Percentiles rank a stretch among this genome's conserved stretches.
phyloP scores from a whole-genome alignment of 2,797 vertebrate genomes.

The Kryptopterus vitreolus region DNA sequence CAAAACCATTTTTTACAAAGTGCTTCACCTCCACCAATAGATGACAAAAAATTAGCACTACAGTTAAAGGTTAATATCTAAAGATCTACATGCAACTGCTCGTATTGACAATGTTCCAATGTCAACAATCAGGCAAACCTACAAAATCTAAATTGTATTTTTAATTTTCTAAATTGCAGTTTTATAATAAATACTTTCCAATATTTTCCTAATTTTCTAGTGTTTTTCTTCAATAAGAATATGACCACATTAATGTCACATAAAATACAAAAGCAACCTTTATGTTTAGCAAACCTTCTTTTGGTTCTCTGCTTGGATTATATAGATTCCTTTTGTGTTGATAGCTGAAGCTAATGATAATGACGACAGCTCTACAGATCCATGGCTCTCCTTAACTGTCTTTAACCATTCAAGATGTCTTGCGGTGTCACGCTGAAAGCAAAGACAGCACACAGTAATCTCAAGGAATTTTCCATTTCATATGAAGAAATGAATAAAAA shows the following conservation, averaged over 20 bases:
- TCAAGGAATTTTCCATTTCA: background rate
- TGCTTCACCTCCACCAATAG: background rate
- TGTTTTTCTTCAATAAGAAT: background rate
- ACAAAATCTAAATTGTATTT: background rate
- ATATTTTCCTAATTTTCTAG: too few species aligned
- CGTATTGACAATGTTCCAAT: background rate
- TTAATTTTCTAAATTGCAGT: too few species aligned
- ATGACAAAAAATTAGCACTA: background rate
- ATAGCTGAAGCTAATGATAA: slow-evolving; percentile 88
- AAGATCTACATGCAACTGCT: background rate
- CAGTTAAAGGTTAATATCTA: background rate
- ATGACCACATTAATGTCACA: background rate
- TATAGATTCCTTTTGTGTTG: slow-evolving; percentile 86
- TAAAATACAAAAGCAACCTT: background rate
- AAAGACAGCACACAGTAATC: slow-evolving; percentile 26
- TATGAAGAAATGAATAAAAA: background rate
- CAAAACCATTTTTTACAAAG: background rate
- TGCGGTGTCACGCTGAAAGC: slow-evolving; percentile 82
- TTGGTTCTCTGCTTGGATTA: slow-evolving; percentile 73
- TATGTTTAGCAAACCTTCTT: slow-evolving; percentile 63
- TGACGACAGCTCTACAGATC: slow-evolving; percentile 93
- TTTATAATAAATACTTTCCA: too few species aligned
- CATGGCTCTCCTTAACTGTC: slow-evolving; percentile 94
- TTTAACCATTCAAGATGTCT: slow-evolving; percentile 91
- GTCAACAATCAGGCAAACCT: too few species aligned